Evolutionary conservation across 2,113 vertebrate genomes (phyloP), one percentile per base, ranked within the genome.

Genomic region (Rhea americana): DNA sequence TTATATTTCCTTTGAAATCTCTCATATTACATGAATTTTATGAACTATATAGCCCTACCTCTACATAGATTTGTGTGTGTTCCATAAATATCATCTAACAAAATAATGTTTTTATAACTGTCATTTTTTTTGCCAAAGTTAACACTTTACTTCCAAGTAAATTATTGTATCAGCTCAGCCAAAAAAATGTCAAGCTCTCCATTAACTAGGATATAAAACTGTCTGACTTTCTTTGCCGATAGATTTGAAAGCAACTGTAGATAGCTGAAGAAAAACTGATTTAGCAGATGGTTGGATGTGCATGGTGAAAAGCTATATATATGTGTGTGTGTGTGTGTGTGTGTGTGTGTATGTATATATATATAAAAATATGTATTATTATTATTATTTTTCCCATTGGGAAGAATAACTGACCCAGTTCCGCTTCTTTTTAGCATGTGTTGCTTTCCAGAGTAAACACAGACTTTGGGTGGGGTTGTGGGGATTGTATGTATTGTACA

Each of bases 361-460:
- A 9, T 58, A 25, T 87, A 91, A 5, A 85, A 72, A 92, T 84
- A 91, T 74, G 63, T 78, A 91, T 90, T 76, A 53, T 82, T 89
- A 83, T 67, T 96, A 94, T 94, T 97, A 94, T 93, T 88, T 96
- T 97, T 96, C 91, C 96, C 93, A 87, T 91, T 94, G 91, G 91
- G 97, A 95, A 93, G 90, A 91, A 95, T 0, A 91, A 59, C 91
- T 95, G 87, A 94, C 87, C 83, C 48, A 94, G 78, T 94, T 96
- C 90, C 58, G 35, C 91, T 96, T 71, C 87, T 74, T 89, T 96
- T 93, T 92, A 89, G 63, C 86, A 93, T 89, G 30, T 53, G 20
- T 20, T 94, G 55, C 65, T 93, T 97, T 96, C 95, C 93, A 97
- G 95, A 97, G 91, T 96, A 96, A 95, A 97, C 94, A 95, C 93